Percentiles rank a stretch among this genome's conserved stretches.
Conservation (phyloP, 2,113 vertebrate species). For the Dissostichus mawsoni region DNA sequence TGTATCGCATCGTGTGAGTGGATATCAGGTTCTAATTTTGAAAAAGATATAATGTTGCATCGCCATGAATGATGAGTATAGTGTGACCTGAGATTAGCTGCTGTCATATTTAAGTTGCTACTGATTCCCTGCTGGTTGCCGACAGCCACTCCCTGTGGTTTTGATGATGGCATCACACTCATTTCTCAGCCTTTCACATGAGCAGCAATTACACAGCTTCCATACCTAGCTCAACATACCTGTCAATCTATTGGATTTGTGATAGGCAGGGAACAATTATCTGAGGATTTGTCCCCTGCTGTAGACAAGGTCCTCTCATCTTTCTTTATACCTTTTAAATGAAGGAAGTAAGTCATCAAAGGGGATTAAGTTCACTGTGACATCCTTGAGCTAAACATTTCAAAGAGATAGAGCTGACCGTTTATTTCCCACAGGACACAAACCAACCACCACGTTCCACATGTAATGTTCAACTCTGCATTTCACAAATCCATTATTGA, state of each 20-base stretch:
- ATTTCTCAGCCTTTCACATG: neutral
- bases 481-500: constrained; percentile 19
- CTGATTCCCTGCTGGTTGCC: neutral
- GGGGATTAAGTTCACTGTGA: neutral
- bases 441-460: neutral
- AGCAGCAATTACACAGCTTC: neutral
- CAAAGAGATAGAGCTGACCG: neutral
- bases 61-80: neutral
- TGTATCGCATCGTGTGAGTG: neutral
- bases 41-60: no score
- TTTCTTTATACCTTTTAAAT: constrained; percentile 18
- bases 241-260: constrained; percentile 17
- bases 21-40: neutral
- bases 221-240: neutral
- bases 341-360: neutral
- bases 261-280: constrained; percentile 13
- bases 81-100: neutral
- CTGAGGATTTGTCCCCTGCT: constrained; percentile 4
- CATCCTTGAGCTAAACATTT: constrained; percentile 3
- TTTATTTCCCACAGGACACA: constrained; percentile 35
- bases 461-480: neutral
- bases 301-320: neutral
- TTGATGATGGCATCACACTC: neutral
- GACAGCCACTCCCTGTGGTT: neutral
- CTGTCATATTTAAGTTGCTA: neutral